A percentile compares a stretch with the other conserved stretches of the same genome.
These are phyloP conservation scores for Mythimna vitellina DNA, from an alignment of 2,888 invertebrate genomes.

Conservation along the genomic window DNA sequence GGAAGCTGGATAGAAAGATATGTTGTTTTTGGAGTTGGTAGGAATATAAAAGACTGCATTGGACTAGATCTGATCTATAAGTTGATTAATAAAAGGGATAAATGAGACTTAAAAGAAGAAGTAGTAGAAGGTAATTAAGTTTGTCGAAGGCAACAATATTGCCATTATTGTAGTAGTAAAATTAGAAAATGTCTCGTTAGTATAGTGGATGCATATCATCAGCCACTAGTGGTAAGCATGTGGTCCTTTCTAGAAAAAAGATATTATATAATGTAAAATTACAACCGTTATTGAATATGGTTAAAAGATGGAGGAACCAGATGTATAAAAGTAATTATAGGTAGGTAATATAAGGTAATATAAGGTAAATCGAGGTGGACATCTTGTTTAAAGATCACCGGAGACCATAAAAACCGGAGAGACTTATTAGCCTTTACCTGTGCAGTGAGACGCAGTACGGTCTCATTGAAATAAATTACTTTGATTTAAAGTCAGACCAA, in stretches of 20 bases:
- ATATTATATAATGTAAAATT: too few species aligned
- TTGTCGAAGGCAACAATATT: neutral
- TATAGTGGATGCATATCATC: too few species aligned
- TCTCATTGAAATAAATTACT: too few species aligned
- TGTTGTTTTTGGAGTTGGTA: neutral
- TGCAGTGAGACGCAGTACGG: too few species aligned
- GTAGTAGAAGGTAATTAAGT: neutral
- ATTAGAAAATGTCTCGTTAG: neutral
- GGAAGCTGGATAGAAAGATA: conserved; percentile 19
- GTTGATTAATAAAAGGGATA: too few species aligned
- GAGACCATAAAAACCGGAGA: too few species aligned
- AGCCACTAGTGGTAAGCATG: too few species aligned
- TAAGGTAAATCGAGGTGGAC: too few species aligned
- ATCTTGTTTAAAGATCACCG: too few species aligned
- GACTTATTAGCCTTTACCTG: too few species aligned
- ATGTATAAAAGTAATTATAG: neutral
- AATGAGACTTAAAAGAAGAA: neutral
- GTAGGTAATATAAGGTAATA: too few species aligned
- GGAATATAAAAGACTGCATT: neutral
- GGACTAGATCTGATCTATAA: neutral
- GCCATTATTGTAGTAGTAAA: neutral
- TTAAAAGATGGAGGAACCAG: neutral
- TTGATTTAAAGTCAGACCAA: neutral
- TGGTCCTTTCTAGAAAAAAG: too few species aligned
- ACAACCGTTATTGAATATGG: neutral